Conservation (phyloP, 2,113 vertebrate species). For the Neoarius graeffei region DNA sequence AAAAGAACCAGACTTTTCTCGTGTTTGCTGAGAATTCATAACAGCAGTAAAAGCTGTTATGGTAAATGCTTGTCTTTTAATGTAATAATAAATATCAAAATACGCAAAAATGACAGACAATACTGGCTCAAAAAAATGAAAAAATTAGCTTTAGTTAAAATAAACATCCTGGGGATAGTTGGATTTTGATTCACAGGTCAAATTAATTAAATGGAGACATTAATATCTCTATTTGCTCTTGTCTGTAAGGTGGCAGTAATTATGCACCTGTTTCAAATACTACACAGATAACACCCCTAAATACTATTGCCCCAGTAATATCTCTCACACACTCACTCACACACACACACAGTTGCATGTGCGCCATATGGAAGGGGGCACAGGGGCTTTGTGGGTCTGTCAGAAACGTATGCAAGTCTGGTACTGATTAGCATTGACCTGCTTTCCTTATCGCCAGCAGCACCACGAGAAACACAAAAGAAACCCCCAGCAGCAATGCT, state of each 20-base stretch:
- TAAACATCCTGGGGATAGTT: not conserved
- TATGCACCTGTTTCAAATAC: not conserved
- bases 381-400: not conserved
- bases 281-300: not conserved
- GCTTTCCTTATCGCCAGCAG: slow-evolving; percentile 12
- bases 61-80: too few species aligned
- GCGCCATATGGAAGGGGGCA: not conserved
- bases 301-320: not conserved
- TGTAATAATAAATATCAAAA: not conserved
- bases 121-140: not conserved
- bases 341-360: not conserved
- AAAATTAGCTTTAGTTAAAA: not conserved
- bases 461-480: not conserved
- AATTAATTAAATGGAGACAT: not conserved
- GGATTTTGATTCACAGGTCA: not conserved
- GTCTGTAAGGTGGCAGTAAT: not conserved
- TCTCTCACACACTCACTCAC: not conserved
- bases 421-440: slow-evolving; percentile 11
- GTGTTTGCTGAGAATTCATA: too few species aligned
- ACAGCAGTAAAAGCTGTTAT: too few species aligned
- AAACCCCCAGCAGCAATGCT: not conserved
- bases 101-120: too few species aligned
- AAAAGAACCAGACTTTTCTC: too few species aligned
- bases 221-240: not conserved
- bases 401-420: not conserved